Evolutionary conservation across 2,797 vertebrate species (phyloP).

Genomic region (Eulemur mongoz): DNA sequence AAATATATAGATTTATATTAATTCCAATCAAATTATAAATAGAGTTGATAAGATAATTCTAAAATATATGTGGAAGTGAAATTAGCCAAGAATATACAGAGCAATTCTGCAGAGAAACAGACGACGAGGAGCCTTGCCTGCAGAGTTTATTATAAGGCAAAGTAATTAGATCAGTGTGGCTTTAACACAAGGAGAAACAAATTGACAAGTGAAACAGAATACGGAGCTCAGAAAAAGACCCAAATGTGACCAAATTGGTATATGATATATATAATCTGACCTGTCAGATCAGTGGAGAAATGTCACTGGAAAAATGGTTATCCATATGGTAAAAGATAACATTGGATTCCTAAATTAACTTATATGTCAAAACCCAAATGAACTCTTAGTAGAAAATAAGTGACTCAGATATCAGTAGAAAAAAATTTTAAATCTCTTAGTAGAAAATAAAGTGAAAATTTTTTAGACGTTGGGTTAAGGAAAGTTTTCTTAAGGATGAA

Average conservation of each 20-base stretch:
- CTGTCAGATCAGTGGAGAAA: neutral
- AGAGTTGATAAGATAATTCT: neutral
- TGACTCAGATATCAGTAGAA: neutral
- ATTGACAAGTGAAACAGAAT: neutral
- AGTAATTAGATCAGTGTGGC: neutral
- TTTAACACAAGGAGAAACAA: neutral
- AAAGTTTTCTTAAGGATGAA: neutral
- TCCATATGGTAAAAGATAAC: neutral
- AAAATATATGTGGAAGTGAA: neutral
- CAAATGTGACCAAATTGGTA: neutral
- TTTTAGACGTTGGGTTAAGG: neutral
- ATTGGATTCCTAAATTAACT: neutral
- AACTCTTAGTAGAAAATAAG: neutral
- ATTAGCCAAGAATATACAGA: neutral
- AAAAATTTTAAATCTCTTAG: neutral
- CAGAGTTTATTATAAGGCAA: neutral
- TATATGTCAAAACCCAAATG: neutral
- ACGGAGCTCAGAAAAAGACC: neutral
- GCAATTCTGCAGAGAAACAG: neutral
- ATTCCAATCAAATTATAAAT: neutral
- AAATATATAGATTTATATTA: neutral
- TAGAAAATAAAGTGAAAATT: neutral
- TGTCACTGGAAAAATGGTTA: neutral
- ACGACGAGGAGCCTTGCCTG: too few relatives aligned
- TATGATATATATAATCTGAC: neutral